Evolutionary conservation across 1,140 invertebrate genomes (phyloP).

Genomic region (Drosophila bocqueti): DNA sequence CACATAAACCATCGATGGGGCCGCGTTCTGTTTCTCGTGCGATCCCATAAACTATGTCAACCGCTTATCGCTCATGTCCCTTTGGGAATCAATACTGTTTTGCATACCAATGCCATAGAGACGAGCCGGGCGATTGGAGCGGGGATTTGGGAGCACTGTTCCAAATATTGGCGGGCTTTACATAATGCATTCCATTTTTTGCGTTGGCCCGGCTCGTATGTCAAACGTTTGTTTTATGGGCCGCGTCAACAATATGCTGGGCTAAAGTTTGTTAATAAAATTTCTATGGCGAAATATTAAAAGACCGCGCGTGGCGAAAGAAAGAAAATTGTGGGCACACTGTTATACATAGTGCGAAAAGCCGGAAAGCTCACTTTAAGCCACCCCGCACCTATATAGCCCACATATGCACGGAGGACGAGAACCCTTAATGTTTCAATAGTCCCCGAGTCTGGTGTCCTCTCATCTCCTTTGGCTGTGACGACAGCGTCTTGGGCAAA

Average conservation of each 20-base stretch:
- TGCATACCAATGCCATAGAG: constrained; percentile 78
- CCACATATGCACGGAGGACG: constrained; percentile 27
- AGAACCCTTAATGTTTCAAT: constrained; percentile 74
- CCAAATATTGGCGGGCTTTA: constrained; percentile 42
- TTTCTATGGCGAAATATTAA: constrained; percentile 69
- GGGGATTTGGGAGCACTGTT: constrained; percentile 25
- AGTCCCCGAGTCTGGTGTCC: constrained; percentile 54
- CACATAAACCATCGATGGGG: constrained; percentile 50
- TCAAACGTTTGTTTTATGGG: constrained; percentile 76
- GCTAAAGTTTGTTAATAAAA: constrained; percentile 77
- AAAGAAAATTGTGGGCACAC: constrained; percentile 27
- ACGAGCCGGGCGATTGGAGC: constrained; percentile 28
- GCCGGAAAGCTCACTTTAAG: constrained; percentile 58
- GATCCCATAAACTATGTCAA: constrained; percentile 72
- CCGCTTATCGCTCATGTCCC: constrained; percentile 76
- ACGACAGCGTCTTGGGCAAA: constrained; percentile 57
- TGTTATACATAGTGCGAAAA: constrained; percentile 23
- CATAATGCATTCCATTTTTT: constrained; percentile 43
- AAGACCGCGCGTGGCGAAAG: constrained; percentile 19
- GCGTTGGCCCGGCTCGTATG: constrained; percentile 53
- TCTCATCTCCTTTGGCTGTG: constrained; percentile 38
- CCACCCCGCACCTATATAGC: constrained; percentile 10
- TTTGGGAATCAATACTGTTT: constrained; percentile 73
- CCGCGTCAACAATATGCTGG: constrained; percentile 54
- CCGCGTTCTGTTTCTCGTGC: constrained; percentile 30